phyloP scores from a whole-genome alignment of 2,888 invertebrate genomes.

The Xestia ashworthii region DNA sequence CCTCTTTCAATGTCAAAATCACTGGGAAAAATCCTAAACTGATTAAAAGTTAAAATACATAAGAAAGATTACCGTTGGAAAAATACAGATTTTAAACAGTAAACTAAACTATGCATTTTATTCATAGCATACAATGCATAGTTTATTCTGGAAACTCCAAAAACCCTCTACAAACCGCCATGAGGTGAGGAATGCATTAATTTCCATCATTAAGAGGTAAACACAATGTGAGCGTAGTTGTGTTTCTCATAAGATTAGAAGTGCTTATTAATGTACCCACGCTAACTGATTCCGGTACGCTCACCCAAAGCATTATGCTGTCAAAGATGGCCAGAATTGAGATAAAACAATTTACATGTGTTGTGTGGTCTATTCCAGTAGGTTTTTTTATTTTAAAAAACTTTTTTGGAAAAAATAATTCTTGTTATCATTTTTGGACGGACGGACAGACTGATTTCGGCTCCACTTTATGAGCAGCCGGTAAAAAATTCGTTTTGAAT shows the following conservation, averaged over 20 bases:
- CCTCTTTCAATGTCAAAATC: not conserved
- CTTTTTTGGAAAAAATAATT: not conserved
- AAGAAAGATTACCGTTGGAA: not conserved
- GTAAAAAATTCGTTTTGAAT: too few species aligned
- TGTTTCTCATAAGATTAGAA: slow-evolving; percentile 50
- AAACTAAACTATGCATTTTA: not conserved
- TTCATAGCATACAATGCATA: not conserved
- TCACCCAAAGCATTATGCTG: slow-evolving; percentile 26
- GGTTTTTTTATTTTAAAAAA: too few species aligned
- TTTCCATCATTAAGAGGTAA: slow-evolving; percentile 42
- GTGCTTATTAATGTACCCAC: slow-evolving; percentile 42
- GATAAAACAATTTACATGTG: slow-evolving; percentile 38
- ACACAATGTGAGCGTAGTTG: slow-evolving; percentile 38
- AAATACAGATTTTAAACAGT: not conserved
- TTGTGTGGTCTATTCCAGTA: slow-evolving; percentile 21
- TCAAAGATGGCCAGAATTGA: slow-evolving; percentile 24
- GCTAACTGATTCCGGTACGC: slow-evolving; percentile 50
- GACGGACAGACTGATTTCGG: too few species aligned
- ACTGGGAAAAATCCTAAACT: not conserved
- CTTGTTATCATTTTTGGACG: not conserved
- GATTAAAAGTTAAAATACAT: not conserved
- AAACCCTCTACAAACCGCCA: not conserved
- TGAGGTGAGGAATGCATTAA: slow-evolving; percentile 54
- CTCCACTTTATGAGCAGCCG: too few species aligned
- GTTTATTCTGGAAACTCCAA: slow-evolving; percentile 5